Percentiles rank a stretch among this genome's conserved stretches.
These are phyloP conservation scores for Xestoiulus laeticollis DNA, from an alignment of 2,888 invertebrate species.

Conservation along the genomic window DNA sequence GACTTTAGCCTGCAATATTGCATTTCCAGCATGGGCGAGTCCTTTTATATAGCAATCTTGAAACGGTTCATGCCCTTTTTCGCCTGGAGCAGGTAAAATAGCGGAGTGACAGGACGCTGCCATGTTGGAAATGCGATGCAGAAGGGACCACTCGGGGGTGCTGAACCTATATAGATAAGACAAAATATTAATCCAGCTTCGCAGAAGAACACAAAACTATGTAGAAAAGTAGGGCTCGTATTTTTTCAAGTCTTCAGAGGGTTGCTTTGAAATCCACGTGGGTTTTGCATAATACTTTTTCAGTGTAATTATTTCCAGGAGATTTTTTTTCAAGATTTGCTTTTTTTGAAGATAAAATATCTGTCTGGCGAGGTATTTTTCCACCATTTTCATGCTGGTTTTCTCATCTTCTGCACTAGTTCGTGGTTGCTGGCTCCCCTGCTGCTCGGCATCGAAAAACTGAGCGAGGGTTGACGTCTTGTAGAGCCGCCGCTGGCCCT, in stretches of 20 bases:
- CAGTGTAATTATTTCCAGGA: constrained; percentile 23
- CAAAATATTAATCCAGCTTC: neutral
- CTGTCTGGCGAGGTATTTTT: constrained; percentile 44
- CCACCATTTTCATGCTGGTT: constrained; percentile 40
- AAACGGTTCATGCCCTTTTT: no score
- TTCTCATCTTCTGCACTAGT: constrained; percentile 38
- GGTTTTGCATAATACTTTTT: constrained; percentile 18
- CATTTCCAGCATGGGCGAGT: no score
- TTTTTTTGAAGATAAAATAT: constrained; percentile 43
- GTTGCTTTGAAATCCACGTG: neutral
- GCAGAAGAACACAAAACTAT: neutral
- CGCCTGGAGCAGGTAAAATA: no score
- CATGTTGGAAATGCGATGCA: no score
- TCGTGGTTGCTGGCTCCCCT: constrained; percentile 40
- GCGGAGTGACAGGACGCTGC: no score
- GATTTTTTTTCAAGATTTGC: neutral
- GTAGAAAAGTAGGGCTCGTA: neutral
- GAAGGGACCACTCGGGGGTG: no score
- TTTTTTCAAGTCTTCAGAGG: neutral
- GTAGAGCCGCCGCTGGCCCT: neutral
- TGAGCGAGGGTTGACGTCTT: constrained; percentile 34
- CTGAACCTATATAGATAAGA: neutral
- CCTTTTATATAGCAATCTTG: no score
- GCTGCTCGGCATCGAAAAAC: constrained; percentile 2
- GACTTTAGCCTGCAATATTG: no score